Conservation (phyloP, 2,797 vertebrate species). For the Galagoides demidoff region DNA sequence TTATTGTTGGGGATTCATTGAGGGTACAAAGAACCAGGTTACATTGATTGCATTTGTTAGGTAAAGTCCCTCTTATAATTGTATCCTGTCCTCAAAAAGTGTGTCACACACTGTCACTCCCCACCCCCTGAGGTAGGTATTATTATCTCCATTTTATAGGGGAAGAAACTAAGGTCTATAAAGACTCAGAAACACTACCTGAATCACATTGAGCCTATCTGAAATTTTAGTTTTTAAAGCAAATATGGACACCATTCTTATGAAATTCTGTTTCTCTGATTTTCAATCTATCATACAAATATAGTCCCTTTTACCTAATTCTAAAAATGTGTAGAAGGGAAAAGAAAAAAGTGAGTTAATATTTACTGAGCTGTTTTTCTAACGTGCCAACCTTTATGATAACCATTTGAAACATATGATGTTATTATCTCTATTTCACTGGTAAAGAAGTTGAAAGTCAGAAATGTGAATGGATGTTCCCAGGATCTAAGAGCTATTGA, state of each 20-base stretch:
- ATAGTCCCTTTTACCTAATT: background rate
- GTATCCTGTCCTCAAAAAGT: too few species aligned
- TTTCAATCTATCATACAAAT: background rate
- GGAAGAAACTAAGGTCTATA: background rate
- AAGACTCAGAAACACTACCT: background rate
- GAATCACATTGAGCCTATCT: background rate
- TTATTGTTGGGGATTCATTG: too few species aligned
- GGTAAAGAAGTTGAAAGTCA: slow-evolving; percentile 1
- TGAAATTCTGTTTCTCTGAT: slow-evolving; percentile 17
- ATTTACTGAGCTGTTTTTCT: background rate
- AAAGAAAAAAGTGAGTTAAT: background rate
- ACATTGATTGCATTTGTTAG: too few species aligned
- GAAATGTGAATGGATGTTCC: slow-evolving; percentile 38
- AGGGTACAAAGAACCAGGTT: too few species aligned
- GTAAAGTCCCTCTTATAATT: too few species aligned
- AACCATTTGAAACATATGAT: background rate
- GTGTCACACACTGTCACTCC: too few species aligned
- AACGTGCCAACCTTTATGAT: background rate
- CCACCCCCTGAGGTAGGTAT: too few species aligned
- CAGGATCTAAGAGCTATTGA: background rate
- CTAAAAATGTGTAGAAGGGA: background rate
- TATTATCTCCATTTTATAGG: background rate
- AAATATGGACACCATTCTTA: background rate
- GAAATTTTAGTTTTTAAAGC: slow-evolving; percentile 9
- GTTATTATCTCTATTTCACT: slow-evolving; percentile 22